These are phyloP conservation scores for Nymphalis polychloros DNA, from an alignment of 2,888 invertebrate species.

Conservation along the genomic window DNA sequence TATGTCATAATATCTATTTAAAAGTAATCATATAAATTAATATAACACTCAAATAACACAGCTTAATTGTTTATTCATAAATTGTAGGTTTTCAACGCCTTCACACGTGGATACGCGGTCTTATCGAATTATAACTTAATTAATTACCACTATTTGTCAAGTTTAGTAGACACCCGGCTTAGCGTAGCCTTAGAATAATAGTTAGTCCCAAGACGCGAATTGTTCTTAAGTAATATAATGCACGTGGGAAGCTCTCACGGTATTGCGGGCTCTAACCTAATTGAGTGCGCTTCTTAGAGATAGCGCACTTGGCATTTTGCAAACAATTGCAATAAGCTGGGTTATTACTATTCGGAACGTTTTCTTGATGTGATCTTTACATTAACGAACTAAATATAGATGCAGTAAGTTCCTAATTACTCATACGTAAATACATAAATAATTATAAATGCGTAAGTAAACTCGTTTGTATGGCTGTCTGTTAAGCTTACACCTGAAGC, in stretches of 20 bases:
- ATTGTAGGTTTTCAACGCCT: background rate
- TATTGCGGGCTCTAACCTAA: conserved; percentile 52
- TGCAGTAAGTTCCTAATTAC: no score
- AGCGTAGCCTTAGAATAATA: conserved; percentile 42
- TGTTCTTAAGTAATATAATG: conserved; percentile 65
- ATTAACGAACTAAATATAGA: background rate
- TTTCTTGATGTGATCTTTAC: conserved; percentile 23
- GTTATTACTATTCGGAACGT: conserved; percentile 15
- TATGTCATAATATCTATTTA: background rate
- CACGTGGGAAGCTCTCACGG: conserved; percentile 75
- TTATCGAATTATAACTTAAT: conserved; percentile 19
- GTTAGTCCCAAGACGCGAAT: conserved; percentile 43
- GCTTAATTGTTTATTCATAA: background rate
- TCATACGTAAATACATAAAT: no score
- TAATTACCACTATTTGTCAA: conserved; percentile 38
- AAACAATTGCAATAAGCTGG: conserved; percentile 27
- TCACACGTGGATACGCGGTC: background rate
- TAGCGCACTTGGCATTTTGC: conserved; percentile 31
- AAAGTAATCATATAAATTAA: background rate
- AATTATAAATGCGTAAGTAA: no score
- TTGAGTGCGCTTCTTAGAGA: conserved; percentile 60
- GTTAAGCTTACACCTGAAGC: no score
- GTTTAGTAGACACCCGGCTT: conserved; percentile 49
- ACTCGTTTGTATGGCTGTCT: no score
- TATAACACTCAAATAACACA: background rate